These are phyloP conservation scores for Zaprionus kolodkinae DNA, from an alignment of 1,140 invertebrate genomes.

Conservation along the genomic window DNA sequence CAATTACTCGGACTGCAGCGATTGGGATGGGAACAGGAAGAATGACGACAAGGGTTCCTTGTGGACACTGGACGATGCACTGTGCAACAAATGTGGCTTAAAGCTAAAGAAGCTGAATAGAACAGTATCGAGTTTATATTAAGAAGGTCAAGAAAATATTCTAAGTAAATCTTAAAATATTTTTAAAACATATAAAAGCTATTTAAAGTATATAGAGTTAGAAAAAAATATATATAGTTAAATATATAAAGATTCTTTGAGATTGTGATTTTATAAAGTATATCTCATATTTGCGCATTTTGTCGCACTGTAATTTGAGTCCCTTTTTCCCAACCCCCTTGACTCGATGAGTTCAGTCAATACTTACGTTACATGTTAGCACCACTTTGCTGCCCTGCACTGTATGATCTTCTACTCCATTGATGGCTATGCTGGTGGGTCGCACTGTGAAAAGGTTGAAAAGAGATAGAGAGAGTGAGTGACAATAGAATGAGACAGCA, in stretches of 20 bases:
- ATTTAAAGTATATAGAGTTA: too few relatives aligned
- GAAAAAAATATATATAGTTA: too few relatives aligned
- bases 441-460: conserved; percentile 86
- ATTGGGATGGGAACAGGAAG: neutral
- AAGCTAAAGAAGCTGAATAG: neutral
- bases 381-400: conserved; percentile 91
- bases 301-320: neutral
- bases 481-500: conserved; percentile 8
- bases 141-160: too few relatives aligned
- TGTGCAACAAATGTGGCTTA: conserved; percentile 10
- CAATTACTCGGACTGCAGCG: conserved; percentile 61
- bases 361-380: conserved; percentile 88
- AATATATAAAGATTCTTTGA: too few relatives aligned
- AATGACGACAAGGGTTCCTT: neutral
- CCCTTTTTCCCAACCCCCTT: neutral
- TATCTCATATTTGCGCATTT: neutral
- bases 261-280: too few relatives aligned
- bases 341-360: conserved; percentile 14
- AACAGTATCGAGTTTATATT: too few relatives aligned
- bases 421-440: conserved; percentile 90
- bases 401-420: conserved; percentile 89
- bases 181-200: too few relatives aligned
- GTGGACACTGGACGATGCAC: conserved; percentile 6
- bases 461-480: conserved; percentile 9
- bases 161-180: too few relatives aligned